Percentiles rank a stretch among this genome's conserved stretches.
These are phyloP conservation scores for Mylabris phalerata DNA, from an alignment of 1,140 invertebrate genomes.

Conservation along the genomic window DNA sequence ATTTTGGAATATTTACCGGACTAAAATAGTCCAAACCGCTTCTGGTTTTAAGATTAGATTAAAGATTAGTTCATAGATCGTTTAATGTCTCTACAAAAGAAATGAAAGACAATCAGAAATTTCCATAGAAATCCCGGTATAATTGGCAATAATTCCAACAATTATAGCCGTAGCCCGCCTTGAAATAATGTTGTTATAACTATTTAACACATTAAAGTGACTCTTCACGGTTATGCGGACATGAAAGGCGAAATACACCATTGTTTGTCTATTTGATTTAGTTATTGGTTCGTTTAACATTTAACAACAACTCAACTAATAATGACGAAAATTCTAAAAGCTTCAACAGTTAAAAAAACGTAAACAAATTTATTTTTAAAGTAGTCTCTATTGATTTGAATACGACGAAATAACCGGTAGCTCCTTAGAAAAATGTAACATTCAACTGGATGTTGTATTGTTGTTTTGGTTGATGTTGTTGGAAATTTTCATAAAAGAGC, in stretches of 20 bases:
- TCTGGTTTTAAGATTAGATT: no score
- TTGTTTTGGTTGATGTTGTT: not conserved
- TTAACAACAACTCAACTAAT: conserved; percentile 1
- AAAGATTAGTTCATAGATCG: no score
- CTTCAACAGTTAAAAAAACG: conserved; percentile 9
- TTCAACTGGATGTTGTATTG: no score
- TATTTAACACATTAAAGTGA: conserved; percentile 13
- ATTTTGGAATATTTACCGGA: no score
- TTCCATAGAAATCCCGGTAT: no score
- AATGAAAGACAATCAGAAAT: no score
- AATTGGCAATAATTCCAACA: no score
- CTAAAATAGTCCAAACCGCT: no score
- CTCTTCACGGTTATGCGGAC: conserved; percentile 1
- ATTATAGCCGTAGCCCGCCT: no score
- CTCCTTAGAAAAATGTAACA: conserved; percentile 12
- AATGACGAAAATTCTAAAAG: conserved; percentile 6
- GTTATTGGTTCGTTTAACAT: conserved; percentile 12
- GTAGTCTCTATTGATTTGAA: no score
- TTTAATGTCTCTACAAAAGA: no score
- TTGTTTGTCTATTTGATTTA: conserved; percentile 10
- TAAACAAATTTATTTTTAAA: conserved; percentile 3
- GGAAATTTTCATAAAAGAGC: conserved; percentile 15
- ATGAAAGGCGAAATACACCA: conserved; percentile 2
- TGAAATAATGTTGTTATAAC: conserved; percentile 5
- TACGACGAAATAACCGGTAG: not conserved